Conservation (phyloP, 2,888 invertebrate species). For the Amblyjoppa fuscipennis region DNA sequence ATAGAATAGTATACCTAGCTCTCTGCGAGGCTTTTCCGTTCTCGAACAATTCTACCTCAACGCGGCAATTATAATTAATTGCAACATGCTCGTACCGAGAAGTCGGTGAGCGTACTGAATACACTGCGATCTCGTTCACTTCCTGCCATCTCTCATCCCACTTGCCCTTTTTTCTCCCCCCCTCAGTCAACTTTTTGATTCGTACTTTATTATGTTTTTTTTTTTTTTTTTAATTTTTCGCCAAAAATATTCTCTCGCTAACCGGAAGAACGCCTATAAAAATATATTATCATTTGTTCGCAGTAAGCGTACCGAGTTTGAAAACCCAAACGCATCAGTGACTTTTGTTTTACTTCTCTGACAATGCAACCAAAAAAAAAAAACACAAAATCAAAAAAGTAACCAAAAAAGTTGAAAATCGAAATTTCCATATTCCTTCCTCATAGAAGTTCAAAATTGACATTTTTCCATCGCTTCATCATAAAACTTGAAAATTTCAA, state of each 20-base stretch:
- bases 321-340: neutral
- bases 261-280: neutral
- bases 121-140: conserved; percentile 12
- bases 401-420: neutral
- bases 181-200: neutral
- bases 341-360: neutral
- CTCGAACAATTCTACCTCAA: conserved; percentile 70
- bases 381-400: neutral
- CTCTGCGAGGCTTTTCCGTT: conserved; percentile 55
- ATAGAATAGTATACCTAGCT: conserved; percentile 41
- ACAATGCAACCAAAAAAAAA: neutral
- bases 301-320: neutral
- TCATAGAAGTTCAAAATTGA: no score
- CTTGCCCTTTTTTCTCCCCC: neutral
- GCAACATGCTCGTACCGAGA: conserved; percentile 66
- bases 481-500: no score
- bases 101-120: neutral
- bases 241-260: neutral
- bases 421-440: no score
- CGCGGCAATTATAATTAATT: conserved; percentile 76
- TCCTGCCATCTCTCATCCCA: conserved; percentile 1
- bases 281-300: neutral
- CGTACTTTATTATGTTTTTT: neutral
- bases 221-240: neutral
- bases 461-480: no score